Base-by-base conservation (phyloP, 2,888 invertebrate species). In the Acleris sparsana region DNA sequence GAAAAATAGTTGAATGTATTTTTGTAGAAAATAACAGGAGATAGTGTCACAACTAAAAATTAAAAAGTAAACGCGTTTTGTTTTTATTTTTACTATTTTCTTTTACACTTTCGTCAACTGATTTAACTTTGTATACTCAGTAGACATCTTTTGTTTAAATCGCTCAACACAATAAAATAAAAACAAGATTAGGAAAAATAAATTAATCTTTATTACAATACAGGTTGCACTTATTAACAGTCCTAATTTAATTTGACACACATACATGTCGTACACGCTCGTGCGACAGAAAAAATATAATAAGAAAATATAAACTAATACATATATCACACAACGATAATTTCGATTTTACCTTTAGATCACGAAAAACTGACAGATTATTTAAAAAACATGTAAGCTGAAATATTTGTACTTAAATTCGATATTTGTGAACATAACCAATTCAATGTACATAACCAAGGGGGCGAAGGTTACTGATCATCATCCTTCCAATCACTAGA, bases 1-100 rank as follows among this genome's bases (percentile, higher is more conserved):
- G 11, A 67, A 22, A 53, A 68, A 64, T 69, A 69, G 62, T 57
- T 53, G 43, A 56, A 63, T 53, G 64, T 53, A 58, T 61, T 66
- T 59, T 56, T 18, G 18, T 43, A 9, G 20, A 17, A n/a, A 22
- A 18, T 22, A 22, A 11, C 2, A 53, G 2, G 11, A n/a, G 16
- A 22, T 16, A 22, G 20, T 17, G 0, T 39, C 39, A 39, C 39
- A 4, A 39, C 3, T 13, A 39, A 39, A 39, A 13, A 39, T 39
- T 13, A 39, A 39, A 39, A 39, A 39, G 13, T 11, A 11, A 11
- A 33, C 3, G 11, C 0, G 11, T 3, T 39, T 39, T 33, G 33
- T 13, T 39, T 39, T 13, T 39, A 4, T 39, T 39, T 33, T 13
- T 39, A 39, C 13, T 13, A 33, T 11, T 33, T 33, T 33, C 11